These are phyloP conservation scores for Luidia sarsii DNA, from an alignment of 53 echinoderm and acorn worm species.

Conservation along the genomic window DNA sequence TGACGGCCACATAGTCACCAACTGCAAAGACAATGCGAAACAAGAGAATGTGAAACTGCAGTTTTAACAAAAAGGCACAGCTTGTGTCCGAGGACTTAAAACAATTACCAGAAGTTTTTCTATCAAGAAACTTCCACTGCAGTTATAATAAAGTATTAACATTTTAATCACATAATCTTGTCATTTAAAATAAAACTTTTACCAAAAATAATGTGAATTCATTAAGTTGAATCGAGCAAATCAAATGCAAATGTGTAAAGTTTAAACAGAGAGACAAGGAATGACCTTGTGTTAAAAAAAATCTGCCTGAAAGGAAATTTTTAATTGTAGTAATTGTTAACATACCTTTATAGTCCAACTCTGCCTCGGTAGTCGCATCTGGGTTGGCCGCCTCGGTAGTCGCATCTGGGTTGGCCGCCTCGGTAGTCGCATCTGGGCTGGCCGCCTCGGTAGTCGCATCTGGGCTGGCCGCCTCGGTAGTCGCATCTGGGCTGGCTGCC, in stretches of 20 bases:
- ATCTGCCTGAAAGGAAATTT: neutral
- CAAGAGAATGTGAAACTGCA: no score
- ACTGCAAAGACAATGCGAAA: neutral
- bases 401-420: neutral
- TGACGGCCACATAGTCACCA: slow-evolving; percentile 65
- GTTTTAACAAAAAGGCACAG: neutral
- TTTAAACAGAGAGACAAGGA: neutral
- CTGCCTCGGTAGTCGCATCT: neutral
- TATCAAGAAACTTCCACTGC: slow-evolving; percentile 13
- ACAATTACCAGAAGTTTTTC: neutral
- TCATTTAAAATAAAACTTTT: neutral
- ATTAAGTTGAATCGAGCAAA: neutral
- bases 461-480: neutral
- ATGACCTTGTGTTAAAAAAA: neutral
- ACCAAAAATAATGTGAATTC: neutral
- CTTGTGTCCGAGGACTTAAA: neutral
- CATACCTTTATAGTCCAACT: slow-evolving; percentile 11
- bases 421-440: neutral
- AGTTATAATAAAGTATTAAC: slow-evolving; percentile 7
- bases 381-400: neutral
- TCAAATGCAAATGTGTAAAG: neutral
- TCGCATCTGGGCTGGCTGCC: no score
- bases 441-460: neutral
- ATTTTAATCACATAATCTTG: neutral
- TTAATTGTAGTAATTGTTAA: neutral